Evolutionary conservation across 1,140 invertebrate species (phyloP), one percentile per base, ranked within the genome.

Genomic region (Drosophila kohkoa): DNA sequence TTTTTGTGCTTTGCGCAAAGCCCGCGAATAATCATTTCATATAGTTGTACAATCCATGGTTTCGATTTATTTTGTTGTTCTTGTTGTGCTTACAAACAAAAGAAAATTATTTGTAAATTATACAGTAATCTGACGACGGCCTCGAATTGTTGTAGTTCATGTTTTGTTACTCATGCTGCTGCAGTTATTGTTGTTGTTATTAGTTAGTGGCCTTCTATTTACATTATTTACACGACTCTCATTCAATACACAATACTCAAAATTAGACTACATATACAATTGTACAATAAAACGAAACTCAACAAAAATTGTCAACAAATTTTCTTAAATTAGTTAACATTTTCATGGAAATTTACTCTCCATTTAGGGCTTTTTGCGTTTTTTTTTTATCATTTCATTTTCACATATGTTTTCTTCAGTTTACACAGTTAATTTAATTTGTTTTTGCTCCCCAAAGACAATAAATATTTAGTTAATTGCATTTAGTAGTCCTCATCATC

Each of bases 401-500:
- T 7, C 55, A 7, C 30, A 32, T 32, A 32, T 32, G 5, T 32
- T 32, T 32, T 52, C 51, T 63, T 63, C 73, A 58, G 57, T 30
- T 35, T 48, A 68, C 64, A 57, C 58, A 69, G 79, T 88, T 77
- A 82, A 82, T 76, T 73, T 79, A 85, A 74, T 74, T 90, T 66
- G 74, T 90, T 72, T 75, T 64, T 75, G 46, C 43, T 74, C 67
- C 59, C 60, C 52, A 71, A 81, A 82, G 66, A 86, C 76, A 79
- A 90, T 90, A 78, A 83, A 91, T 87, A 80, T 82, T 77, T 87
- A 82, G 62, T 77, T 77, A 76, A 65, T 55, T 75, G 62, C 60
- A 71, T 54, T 86, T 54, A 92, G 64, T 92, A 92, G 49, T 93
- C 91, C 60, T 93, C 92, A 28, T 93, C 92, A 32, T 93, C 92